These are phyloP conservation scores for Myripristis jacobus DNA, from an alignment of 2,797 vertebrate genomes.

Conservation along the genomic window DNA sequence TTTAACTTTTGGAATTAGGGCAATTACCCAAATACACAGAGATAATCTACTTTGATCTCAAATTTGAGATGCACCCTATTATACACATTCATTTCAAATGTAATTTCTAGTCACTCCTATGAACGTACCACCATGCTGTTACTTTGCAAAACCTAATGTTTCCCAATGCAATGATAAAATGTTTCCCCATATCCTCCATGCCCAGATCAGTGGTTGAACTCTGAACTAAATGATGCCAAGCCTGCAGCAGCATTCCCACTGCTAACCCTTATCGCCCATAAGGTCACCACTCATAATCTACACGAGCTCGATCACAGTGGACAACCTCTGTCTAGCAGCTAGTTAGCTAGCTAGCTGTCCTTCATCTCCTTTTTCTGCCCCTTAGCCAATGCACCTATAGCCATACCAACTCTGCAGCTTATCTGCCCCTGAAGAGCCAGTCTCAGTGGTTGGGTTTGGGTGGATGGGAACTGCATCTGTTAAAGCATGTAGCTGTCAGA, in stretches of 20 bases:
- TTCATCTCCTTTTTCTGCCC: slow-evolving; percentile 40
- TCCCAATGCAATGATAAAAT: neutral
- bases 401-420: slow-evolving; percentile 49
- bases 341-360: slow-evolving; percentile 42
- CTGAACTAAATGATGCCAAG: slow-evolving; percentile 15
- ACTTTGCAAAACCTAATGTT: neutral
- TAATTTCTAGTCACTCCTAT: too few species aligned
- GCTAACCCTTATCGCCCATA: slow-evolving; percentile 13
- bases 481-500: slow-evolving; percentile 82
- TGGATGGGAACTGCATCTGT: slow-evolving; percentile 72
- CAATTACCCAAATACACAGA: neutral
- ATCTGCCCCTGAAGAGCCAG: slow-evolving; percentile 67
- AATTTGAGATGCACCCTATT: neutral
- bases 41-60: neutral
- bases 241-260: neutral
- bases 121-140: too few species aligned
- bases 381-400: slow-evolving; percentile 29
- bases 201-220: slow-evolving; percentile 24
- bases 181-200: neutral
- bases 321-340: slow-evolving; percentile 57
- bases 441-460: slow-evolving; percentile 43
- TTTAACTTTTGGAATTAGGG: too few species aligned
- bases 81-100: neutral
- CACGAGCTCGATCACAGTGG: slow-evolving; percentile 44
- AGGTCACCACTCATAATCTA: slow-evolving; percentile 34